Conservation (phyloP, 2,797 vertebrate genomes). For the Chloroceryle amazona region DNA sequence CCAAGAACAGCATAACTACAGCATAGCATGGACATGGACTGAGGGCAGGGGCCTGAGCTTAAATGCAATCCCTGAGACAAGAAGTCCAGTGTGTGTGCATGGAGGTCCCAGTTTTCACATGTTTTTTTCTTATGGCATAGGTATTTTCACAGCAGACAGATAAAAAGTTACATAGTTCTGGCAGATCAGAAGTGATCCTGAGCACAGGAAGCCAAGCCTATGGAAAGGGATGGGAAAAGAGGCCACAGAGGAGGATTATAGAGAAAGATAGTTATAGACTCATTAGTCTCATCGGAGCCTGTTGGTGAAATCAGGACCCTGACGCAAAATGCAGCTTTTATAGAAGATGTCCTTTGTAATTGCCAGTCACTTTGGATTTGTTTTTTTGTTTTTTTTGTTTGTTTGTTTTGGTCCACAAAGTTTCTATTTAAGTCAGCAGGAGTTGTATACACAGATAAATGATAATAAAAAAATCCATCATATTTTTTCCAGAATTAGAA, state of each 20-base stretch:
- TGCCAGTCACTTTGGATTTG: background rate
- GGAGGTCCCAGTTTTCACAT: background rate
- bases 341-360: background rate
- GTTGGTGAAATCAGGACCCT: background rate
- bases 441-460: background rate
- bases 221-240: background rate
- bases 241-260: background rate
- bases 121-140: background rate
- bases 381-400: background rate
- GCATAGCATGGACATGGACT: background rate
- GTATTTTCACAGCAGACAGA: background rate
- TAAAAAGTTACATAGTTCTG: background rate
- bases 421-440: background rate
- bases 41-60: background rate
- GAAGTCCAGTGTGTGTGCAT: accelerated
- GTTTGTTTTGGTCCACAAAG: background rate
- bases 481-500: background rate
- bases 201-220: background rate
- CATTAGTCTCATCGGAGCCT: background rate
- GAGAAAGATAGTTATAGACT: background rate
- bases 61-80: background rate
- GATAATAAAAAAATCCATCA: background rate
- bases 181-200: background rate
- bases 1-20: background rate
- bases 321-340: background rate